Conservation (phyloP, 2,113 vertebrate species). For the Dascyllus trimaculatus region DNA sequence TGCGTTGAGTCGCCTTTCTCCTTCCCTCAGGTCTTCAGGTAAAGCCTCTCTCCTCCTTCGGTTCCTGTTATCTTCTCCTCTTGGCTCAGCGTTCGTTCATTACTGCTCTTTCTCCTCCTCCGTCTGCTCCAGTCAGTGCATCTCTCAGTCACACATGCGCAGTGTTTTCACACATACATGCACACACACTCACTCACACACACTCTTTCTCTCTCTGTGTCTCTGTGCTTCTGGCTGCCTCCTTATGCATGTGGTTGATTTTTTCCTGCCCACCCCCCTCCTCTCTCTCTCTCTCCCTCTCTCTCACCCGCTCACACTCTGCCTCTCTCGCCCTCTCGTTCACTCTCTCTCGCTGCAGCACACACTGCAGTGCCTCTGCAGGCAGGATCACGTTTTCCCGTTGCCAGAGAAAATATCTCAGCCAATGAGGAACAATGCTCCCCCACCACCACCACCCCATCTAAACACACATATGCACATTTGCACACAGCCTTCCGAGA, state of each 20-base stretch:
- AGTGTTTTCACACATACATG: constrained; percentile 70
- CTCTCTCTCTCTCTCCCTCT: constrained; percentile 29
- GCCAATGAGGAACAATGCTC: constrained; percentile 74
- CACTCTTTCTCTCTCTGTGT: constrained; percentile 40
- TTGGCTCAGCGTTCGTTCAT: constrained; percentile 64
- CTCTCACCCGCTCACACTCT: constrained; percentile 29
- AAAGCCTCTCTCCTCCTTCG: constrained; percentile 26
- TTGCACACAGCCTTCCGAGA: constrained; percentile 38
- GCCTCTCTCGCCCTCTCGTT: constrained; percentile 51
- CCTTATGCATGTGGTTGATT: constrained; percentile 73
- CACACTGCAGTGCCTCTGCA: constrained; percentile 87
- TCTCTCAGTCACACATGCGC: constrained; percentile 77
- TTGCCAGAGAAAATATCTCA: constrained; percentile 77
- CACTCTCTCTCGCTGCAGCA: constrained; percentile 78
- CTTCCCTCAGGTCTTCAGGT: constrained; percentile 44
- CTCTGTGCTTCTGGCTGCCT: constrained; percentile 70
- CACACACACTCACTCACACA: constrained; percentile 40
- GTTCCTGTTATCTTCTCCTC: constrained; percentile 49
- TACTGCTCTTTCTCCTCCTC: constrained; percentile 59
- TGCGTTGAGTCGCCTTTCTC: constrained; percentile 11
- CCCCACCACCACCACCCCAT: constrained; percentile 33
- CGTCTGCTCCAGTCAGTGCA: constrained; percentile 69
- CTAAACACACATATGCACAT: constrained; percentile 33
- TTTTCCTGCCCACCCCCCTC: constrained; percentile 48
- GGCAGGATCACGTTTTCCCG: constrained; percentile 80